Percentiles rank a stretch among this genome's conserved stretches.
These are phyloP conservation scores for Acanthoscelides obtectus DNA, from an alignment of 2,888 invertebrate genomes.

Conservation along the genomic window DNA sequence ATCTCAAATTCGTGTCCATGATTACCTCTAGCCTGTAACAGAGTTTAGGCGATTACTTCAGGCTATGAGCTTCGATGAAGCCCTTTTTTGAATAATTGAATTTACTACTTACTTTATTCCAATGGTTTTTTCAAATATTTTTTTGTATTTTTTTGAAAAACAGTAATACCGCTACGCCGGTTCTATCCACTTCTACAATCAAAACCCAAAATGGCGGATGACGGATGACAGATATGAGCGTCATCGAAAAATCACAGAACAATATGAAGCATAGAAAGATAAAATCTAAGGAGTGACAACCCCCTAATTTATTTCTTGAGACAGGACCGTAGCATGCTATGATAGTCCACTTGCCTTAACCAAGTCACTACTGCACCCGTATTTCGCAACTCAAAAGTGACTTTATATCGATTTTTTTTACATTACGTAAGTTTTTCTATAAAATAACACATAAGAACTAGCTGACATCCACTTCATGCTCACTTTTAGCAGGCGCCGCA, in stretches of 20 bases:
- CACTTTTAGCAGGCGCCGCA: too few species aligned
- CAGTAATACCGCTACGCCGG: not conserved
- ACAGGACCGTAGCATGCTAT: too few species aligned
- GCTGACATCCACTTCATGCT: too few species aligned
- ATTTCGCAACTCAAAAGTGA: too few species aligned
- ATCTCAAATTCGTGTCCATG: not conserved
- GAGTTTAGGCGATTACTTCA: not conserved
- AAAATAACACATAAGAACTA: too few species aligned
- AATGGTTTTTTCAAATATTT: not conserved
- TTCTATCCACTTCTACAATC: not conserved
- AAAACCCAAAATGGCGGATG: not conserved
- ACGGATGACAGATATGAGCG: not conserved
- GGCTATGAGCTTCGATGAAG: not conserved
- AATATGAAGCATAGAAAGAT: not conserved
- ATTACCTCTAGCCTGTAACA: not conserved
- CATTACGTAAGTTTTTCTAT: too few species aligned
- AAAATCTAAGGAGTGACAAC: too few species aligned
- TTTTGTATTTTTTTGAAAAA: not conserved
- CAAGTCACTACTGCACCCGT: too few species aligned
- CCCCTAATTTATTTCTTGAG: too few species aligned
- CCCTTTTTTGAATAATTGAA: not conserved
- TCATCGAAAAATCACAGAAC: not conserved
- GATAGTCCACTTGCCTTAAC: too few species aligned
- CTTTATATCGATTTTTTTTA: too few species aligned
- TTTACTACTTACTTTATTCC: not conserved